A percentile compares a stretch with the other conserved stretches of the same genome.
Conservation (phyloP, 2,113 vertebrate genomes). For the Pampusana beccarii region DNA sequence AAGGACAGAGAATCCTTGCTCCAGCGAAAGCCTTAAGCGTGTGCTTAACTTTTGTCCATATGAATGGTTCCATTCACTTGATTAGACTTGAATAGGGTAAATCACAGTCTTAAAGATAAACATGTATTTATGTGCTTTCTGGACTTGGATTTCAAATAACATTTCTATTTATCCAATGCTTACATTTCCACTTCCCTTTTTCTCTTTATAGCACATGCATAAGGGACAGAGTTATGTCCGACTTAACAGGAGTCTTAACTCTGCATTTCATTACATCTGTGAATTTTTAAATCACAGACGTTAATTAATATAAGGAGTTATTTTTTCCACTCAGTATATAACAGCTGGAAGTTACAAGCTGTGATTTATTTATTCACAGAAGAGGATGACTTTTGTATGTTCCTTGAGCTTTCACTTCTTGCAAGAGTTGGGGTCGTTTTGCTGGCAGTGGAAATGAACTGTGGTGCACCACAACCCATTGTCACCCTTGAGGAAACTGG, state of each 20-base stretch:
- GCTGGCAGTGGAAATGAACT: background rate
- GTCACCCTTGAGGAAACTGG: rapidly evolving
- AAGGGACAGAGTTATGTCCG: background rate
- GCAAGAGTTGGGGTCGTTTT: background rate
- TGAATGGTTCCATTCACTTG: background rate
- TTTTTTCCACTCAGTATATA: background rate
- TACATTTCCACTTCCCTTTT: background rate
- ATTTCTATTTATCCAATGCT: background rate
- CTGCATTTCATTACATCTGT: background rate
- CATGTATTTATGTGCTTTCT: background rate
- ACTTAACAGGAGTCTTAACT: background rate
- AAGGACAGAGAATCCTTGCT: background rate
- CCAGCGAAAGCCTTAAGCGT: background rate
- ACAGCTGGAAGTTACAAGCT: background rate
- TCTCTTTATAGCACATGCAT: background rate
- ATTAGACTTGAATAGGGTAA: background rate
- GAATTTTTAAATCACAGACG: background rate
- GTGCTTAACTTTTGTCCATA: background rate
- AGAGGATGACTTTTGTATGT: background rate
- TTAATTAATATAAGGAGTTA: background rate
- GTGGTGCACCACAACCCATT: background rate
- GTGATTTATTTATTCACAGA: background rate
- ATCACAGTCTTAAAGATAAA: background rate
- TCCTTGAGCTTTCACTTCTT: background rate
- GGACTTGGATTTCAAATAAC: background rate